phyloP scores from a whole-genome alignment of 2,797 vertebrate genomes.

The Heliangelus exortis region DNA sequence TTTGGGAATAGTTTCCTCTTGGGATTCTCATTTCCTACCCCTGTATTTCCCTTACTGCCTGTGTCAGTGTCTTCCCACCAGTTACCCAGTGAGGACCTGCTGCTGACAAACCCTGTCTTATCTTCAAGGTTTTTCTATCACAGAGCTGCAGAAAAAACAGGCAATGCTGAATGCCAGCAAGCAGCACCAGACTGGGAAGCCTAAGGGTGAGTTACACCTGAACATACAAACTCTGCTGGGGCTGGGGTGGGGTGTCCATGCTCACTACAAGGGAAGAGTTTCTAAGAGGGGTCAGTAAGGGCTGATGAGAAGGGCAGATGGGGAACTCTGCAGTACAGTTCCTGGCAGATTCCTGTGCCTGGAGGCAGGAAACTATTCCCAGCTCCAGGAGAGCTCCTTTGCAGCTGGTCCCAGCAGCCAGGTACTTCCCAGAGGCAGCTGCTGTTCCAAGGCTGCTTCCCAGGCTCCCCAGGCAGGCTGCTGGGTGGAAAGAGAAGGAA shows the following conservation, averaged over 20 bases:
- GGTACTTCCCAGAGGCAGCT: not conserved
- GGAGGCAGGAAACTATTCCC: not conserved
- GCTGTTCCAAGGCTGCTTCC: not conserved
- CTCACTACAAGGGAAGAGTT: not conserved
- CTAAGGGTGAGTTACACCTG: constrained; percentile 84
- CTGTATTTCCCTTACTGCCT: accelerated
- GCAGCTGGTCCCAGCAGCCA: not conserved
- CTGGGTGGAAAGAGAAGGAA: not conserved
- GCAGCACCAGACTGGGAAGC: constrained; percentile 88
- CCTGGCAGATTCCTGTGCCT: not conserved
- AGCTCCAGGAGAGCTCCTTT: not conserved
- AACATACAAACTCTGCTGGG: not conserved
- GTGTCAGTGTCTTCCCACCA: not conserved
- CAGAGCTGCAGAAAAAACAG: constrained; percentile 94
- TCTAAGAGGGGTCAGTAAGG: not conserved
- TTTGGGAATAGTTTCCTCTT: not conserved
- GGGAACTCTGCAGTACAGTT: not conserved
- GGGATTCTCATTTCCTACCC: not conserved
- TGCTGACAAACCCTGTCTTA: not conserved
- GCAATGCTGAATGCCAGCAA: constrained; percentile 94
- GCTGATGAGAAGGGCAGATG: not conserved
- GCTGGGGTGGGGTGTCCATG: no score
- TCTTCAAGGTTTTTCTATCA: constrained; percentile 89
- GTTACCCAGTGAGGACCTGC: not conserved
- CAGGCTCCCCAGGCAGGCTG: not conserved